A percentile compares a stretch with the other conserved stretches of the same genome.
Evolutionary conservation across 2,888 invertebrate species (phyloP).

Genomic region (Venustoraphidia nigricollis): DNA sequence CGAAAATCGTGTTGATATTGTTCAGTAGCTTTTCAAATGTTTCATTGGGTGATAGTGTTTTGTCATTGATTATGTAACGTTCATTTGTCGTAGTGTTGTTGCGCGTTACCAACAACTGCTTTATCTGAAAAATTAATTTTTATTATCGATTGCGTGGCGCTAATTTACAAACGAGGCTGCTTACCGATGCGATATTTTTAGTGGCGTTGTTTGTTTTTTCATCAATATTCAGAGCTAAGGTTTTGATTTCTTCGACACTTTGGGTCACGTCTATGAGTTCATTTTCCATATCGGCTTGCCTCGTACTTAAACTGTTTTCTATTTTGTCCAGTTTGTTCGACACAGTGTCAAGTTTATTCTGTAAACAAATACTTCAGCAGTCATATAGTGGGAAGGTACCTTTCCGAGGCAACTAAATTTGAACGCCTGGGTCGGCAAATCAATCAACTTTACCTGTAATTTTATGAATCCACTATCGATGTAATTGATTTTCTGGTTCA

Average conservation of each 20-base stretch:
- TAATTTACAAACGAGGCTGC: slow-evolving; percentile 5
- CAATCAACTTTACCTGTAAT: slow-evolving; percentile 21
- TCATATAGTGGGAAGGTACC: too few relatives aligned
- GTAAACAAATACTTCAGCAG: slow-evolving; percentile 7
- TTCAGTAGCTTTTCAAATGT: too few relatives aligned
- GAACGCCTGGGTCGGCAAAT: neutral
- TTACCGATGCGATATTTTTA: slow-evolving; percentile 19
- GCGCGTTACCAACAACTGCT: too few relatives aligned
- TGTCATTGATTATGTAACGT: too few relatives aligned
- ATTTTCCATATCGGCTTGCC: slow-evolving; percentile 23
- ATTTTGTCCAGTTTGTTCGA: slow-evolving; percentile 22
- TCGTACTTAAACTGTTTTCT: slow-evolving; percentile 20
- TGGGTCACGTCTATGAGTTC: slow-evolving; percentile 22
- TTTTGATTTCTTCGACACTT: slow-evolving; percentile 25
- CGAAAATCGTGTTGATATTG: too few relatives aligned
- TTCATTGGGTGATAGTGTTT: too few relatives aligned
- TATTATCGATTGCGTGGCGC: neutral
- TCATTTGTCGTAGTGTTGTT: too few relatives aligned
- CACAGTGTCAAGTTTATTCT: slow-evolving; percentile 20
- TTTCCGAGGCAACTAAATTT: too few relatives aligned
- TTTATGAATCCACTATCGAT: slow-evolving; percentile 25
- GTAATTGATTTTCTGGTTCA: slow-evolving; percentile 25
- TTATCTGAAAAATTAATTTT: too few relatives aligned
- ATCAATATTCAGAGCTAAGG: slow-evolving; percentile 16
- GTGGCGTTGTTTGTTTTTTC: slow-evolving; percentile 18